Percentiles rank a stretch among this genome's conserved stretches.
Conservation (phyloP, 2,113 vertebrate genomes). For the Myiozetetes cayanensis region DNA sequence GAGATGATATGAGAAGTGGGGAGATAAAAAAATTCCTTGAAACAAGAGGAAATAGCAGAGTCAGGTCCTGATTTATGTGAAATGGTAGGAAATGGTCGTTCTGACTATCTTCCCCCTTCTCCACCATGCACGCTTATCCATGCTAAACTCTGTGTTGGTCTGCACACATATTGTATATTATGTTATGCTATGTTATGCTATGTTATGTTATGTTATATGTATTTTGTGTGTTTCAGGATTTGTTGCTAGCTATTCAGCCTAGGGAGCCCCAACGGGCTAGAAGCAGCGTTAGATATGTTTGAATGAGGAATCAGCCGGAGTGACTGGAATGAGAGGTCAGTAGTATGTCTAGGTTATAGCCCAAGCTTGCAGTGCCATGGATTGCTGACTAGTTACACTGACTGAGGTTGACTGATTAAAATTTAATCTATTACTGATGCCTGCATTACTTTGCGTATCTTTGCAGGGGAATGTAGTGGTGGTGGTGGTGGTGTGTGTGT, state of each 20-base stretch:
- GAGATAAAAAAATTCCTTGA: not conserved
- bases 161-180: no score
- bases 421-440: not conserved
- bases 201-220: no score
- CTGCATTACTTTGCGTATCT: not conserved
- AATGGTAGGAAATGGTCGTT: not conserved
- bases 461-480: accelerated
- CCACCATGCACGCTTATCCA: not conserved
- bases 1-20: not conserved
- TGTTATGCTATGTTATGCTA: no score
- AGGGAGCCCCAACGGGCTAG: not conserved
- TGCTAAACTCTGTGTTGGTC: not conserved
- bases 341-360: accelerated
- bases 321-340: not conserved
- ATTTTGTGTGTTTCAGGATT: not conserved
- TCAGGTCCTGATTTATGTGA: not conserved
- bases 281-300: not conserved
- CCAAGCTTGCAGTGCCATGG: not conserved
- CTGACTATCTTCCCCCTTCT: not conserved
- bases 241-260: not conserved
- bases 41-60: not conserved
- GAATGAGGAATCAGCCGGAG: accelerated
- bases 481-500: not conserved
- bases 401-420: not conserved
- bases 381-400: not conserved